These are phyloP conservation scores for Pithecia hirsuta DNA, from an alignment of 2,797 vertebrate species.

Conservation along the genomic window DNA sequence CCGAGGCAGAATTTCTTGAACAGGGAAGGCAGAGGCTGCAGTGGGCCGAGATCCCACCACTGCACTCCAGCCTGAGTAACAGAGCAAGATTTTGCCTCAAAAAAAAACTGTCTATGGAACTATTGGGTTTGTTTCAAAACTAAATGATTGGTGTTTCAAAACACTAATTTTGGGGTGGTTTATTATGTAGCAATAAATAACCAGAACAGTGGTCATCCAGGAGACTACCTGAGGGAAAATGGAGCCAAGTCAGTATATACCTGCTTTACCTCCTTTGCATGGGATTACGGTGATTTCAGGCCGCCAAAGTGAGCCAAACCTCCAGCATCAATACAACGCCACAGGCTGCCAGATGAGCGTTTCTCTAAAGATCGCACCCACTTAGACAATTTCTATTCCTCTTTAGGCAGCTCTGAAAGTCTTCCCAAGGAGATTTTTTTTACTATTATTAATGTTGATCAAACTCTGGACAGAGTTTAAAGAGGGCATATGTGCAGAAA, in stretches of 20 bases:
- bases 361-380: constrained; percentile 19
- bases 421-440: constrained; percentile 43
- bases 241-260: background rate
- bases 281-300: background rate
- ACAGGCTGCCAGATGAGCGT: background rate
- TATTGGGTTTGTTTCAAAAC: background rate
- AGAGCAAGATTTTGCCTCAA: no score
- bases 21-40: no score
- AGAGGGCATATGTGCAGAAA: constrained; percentile 28
- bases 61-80: no score
- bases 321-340: background rate
- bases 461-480: constrained; percentile 49
- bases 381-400: constrained; percentile 24
- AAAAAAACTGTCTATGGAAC: no score
- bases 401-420: constrained; percentile 15
- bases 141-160: background rate
- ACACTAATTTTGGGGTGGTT: background rate
- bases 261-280: background rate
- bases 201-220: background rate
- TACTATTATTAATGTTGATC: constrained; percentile 16
- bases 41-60: no score
- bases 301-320: background rate
- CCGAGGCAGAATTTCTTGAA: no score
- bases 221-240: background rate
- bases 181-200: background rate